Evolutionary conservation across 1,140 invertebrate species (phyloP).

Genomic region (Rhyacophila brunnea): DNA sequence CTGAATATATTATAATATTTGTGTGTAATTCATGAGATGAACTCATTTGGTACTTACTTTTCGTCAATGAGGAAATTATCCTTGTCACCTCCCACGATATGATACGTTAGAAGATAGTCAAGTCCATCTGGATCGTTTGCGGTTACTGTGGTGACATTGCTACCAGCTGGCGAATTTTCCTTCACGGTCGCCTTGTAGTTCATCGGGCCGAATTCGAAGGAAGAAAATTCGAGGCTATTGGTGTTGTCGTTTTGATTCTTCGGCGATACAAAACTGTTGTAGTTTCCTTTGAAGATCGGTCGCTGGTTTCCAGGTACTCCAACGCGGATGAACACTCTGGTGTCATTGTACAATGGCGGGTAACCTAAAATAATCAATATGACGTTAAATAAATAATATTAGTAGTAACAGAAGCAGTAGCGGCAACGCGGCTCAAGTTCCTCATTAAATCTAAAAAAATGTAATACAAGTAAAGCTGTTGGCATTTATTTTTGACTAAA

Average conservation of each 20-base stretch:
- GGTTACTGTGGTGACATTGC: conserved; percentile 66
- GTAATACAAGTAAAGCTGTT: too few species aligned
- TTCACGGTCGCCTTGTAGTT: conserved; percentile 67
- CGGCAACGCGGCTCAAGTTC: too few species aligned
- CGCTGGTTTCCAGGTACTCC: conserved; percentile 76
- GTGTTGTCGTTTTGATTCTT: conserved; percentile 15
- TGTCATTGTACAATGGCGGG: conserved; percentile 65
- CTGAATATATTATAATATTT: too few species aligned
- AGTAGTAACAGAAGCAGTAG: too few species aligned
- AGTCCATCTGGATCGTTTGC: conserved; percentile 76
- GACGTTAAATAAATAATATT: too few species aligned
- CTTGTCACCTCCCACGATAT: conserved; percentile 70
- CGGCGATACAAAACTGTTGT: conserved; percentile 51
- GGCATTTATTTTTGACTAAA: too few species aligned
- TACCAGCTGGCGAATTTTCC: conserved; percentile 69
- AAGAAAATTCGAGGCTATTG: conserved; percentile 4
- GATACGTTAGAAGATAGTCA: conserved; percentile 68
- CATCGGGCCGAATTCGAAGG: conserved; percentile 57
- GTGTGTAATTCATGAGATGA: neutral
- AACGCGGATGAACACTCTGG: conserved; percentile 65
- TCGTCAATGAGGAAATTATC: conserved; percentile 79
- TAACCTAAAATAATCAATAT: conserved; percentile 44
- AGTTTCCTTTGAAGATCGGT: conserved; percentile 72
- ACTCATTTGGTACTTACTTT: conserved; percentile 56
- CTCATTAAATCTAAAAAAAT: too few species aligned